Conservation (phyloP, 2,797 vertebrate species). For the Pseudochromis fuscus region DNA sequence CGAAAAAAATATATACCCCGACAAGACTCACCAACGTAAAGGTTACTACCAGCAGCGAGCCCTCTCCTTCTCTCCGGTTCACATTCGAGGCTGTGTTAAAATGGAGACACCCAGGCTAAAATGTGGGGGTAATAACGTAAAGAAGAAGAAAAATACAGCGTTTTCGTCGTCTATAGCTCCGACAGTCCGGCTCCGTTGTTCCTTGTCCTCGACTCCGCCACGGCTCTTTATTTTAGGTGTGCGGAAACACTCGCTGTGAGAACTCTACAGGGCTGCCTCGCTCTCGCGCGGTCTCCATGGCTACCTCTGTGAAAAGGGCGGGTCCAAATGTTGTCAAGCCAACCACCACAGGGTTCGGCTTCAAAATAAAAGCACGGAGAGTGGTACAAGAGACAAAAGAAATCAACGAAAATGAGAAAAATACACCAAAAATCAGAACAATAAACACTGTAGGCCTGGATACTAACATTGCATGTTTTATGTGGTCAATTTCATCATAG, state of each 20-base stretch:
- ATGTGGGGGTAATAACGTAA: neutral
- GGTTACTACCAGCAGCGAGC: conserved; percentile 75
- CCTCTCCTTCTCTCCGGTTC: conserved; percentile 75
- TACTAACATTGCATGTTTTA: too few species aligned
- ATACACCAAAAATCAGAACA: neutral
- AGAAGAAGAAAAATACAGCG: neutral
- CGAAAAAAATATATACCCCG: conserved; percentile 62
- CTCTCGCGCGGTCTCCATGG: conserved; percentile 84
- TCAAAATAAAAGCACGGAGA: conserved; percentile 68
- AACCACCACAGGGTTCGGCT: conserved; percentile 15
- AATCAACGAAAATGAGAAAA: conserved; percentile 8
- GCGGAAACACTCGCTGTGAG: conserved; percentile 75
- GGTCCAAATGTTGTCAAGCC: conserved; percentile 48
- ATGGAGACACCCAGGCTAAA: conserved; percentile 30
- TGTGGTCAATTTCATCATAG: neutral
- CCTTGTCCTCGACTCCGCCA: conserved; percentile 50
- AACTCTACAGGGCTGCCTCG: conserved; percentile 80
- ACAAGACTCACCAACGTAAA: conserved; percentile 80
- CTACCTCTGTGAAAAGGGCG: conserved; percentile 74
- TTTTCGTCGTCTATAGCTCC: conserved; percentile 44
- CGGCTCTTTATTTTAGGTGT: conserved; percentile 73
- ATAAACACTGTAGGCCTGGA: neutral
- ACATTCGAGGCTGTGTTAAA: conserved; percentile 70
- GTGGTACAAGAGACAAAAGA: conserved; percentile 50
- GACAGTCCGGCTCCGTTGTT: conserved; percentile 28